Evolutionary conservation across 2,888 invertebrate genomes (phyloP).

Genomic region (Magallana nippona): DNA sequence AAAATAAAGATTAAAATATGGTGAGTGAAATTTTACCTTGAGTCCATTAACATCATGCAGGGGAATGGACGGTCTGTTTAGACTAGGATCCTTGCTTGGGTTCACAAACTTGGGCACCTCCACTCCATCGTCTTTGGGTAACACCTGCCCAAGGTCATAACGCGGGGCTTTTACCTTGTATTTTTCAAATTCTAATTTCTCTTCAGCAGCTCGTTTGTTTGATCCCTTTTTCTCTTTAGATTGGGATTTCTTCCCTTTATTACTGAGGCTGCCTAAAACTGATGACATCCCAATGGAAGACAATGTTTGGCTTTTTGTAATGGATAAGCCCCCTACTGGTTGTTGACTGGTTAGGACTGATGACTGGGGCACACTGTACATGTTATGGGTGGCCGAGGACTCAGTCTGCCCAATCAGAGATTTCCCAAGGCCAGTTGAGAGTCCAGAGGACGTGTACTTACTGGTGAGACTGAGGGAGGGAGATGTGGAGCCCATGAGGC

Average conservation of each 20-base stretch:
- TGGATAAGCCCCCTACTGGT: not conserved
- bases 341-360: conserved; percentile 8
- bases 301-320: not conserved
- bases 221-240: not conserved
- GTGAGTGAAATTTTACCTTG: conserved; percentile 60
- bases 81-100: conserved; percentile 61
- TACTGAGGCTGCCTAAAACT: not conserved
- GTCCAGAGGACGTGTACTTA: not conserved
- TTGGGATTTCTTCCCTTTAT: not conserved
- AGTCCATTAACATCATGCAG: conserved; percentile 68
- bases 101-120: conserved; percentile 65
- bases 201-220: conserved; percentile 37
- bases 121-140: conserved; percentile 52
- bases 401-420: not conserved
- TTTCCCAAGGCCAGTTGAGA: not conserved
- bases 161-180: conserved; percentile 58
- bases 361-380: not conserved
- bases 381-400: not conserved
- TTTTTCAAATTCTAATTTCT: conserved; percentile 43
- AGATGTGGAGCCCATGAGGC: not conserved
- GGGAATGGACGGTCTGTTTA: conserved; percentile 54
- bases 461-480: not conserved
- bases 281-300: not conserved
- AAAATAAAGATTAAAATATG: not conserved
- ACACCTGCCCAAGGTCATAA: conserved; percentile 59